A percentile compares a stretch with the other conserved stretches of the same genome.
These are phyloP conservation scores for Upupa epops DNA, from an alignment of 2,113 vertebrate genomes.

Conservation along the genomic window DNA sequence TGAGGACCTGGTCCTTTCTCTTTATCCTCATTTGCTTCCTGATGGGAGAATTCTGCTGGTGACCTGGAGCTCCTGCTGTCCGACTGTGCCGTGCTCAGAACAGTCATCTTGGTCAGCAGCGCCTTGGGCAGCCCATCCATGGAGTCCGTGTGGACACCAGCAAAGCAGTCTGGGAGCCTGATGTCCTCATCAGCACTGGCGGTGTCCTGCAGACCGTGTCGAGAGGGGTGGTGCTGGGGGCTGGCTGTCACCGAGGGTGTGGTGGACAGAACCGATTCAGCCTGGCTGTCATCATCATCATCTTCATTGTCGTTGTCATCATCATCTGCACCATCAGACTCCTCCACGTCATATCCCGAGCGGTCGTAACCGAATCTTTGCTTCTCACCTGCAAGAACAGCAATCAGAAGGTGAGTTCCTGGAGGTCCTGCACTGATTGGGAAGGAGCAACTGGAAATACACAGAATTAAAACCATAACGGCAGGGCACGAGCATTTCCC, in stretches of 20 bases:
- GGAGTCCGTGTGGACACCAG: constrained; percentile 70
- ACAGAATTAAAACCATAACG: not conserved
- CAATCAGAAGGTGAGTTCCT: not conserved
- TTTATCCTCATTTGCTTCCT: constrained; percentile 29
- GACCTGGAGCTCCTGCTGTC: constrained; percentile 50
- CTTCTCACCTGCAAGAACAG: constrained; percentile 81
- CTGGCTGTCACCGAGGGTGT: constrained; percentile 92
- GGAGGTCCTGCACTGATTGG: not conserved
- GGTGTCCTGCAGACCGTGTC: constrained; percentile 67
- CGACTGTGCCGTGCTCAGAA: constrained; percentile 71
- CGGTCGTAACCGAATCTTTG: constrained; percentile 83
- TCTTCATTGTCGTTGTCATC: constrained; percentile 94
- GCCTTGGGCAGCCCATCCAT: constrained; percentile 85
- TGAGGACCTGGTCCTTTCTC: not conserved
- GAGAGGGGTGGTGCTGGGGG: constrained; percentile 86
- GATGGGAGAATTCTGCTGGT: constrained; percentile 22
- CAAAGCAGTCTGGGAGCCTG: constrained; percentile 57
- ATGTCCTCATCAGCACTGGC: constrained; percentile 67
- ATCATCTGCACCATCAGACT: constrained; percentile 91
- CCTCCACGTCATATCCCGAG: constrained; percentile 89
- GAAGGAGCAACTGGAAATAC: not conserved
- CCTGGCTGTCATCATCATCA: constrained; percentile 97
- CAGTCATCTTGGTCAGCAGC: constrained; percentile 91
- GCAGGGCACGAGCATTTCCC: not conserved
- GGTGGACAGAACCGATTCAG: constrained; percentile 91